These are phyloP conservation scores for Eupeodes latifasciatus DNA, from an alignment of 2,888 invertebrate species.

Conservation along the genomic window DNA sequence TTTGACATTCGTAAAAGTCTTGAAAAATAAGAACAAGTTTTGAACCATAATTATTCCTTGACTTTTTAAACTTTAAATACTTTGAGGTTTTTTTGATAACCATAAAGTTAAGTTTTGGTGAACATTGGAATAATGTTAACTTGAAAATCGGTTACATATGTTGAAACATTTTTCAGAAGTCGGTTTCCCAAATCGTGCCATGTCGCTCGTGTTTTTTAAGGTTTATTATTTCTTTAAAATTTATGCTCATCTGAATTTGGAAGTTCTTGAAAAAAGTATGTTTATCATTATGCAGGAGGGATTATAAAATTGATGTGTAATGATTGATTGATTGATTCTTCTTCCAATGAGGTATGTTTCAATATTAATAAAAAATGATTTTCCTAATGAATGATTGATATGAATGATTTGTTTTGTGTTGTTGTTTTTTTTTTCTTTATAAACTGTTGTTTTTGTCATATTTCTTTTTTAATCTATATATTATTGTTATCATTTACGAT, in stretches of 20 bases:
- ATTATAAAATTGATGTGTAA: conserved; percentile 9
- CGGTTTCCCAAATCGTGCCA: neutral
- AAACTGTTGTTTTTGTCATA: conserved; percentile 57
- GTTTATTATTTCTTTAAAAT: neutral
- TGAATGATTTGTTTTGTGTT: conserved; percentile 54
- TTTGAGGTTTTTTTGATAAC: too few relatives aligned
- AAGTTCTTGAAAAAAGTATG: conserved; percentile 9
- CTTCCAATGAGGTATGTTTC: conserved; percentile 59
- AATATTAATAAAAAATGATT: conserved; percentile 48
- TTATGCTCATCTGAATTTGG: neutral
- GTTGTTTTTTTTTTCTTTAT: conserved; percentile 50
- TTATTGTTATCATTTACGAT: conserved; percentile 72
- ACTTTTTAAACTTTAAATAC: too few relatives aligned
- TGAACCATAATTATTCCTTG: too few relatives aligned
- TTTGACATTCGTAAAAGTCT: too few relatives aligned
- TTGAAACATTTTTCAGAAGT: neutral
- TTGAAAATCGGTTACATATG: too few relatives aligned
- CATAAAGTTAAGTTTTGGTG: too few relatives aligned
- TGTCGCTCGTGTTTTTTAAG: neutral
- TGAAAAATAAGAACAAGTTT: too few relatives aligned
- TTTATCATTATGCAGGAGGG: conserved; percentile 38
- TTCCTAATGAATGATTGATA: conserved; percentile 62
- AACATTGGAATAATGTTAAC: too few relatives aligned
- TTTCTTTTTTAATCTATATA: neutral
- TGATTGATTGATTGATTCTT: conserved; percentile 41